These are phyloP conservation scores for Neocrepidodera transversa DNA, from an alignment of 2,888 invertebrate species.

Conservation along the genomic window DNA sequence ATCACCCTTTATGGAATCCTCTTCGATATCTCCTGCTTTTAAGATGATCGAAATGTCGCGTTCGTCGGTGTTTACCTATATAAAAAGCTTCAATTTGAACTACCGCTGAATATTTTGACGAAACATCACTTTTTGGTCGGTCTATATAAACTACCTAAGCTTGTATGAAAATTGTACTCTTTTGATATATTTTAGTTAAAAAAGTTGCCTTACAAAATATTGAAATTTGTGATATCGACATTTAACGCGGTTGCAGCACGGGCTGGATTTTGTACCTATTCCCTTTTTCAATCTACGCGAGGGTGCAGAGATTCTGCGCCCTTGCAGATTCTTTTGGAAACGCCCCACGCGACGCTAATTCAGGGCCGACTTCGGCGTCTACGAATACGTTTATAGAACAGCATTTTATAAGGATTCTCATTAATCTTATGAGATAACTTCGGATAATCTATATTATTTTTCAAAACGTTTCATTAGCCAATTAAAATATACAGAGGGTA, in stretches of 20 bases:
- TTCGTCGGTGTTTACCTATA: slow-evolving; percentile 17
- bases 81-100: neutral
- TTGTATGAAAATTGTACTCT: slow-evolving; percentile 41
- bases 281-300: slow-evolving; percentile 39
- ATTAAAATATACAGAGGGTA: too few species aligned
- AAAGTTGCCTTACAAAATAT: slow-evolving; percentile 40
- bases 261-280: slow-evolving; percentile 39
- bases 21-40: slow-evolving; percentile 9
- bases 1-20: slow-evolving; percentile 63
- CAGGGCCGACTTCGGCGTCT: slow-evolving; percentile 17
- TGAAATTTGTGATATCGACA: slow-evolving; percentile 40
- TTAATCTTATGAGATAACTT: neutral
- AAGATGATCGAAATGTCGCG: slow-evolving; percentile 3
- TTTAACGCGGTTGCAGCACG: slow-evolving; percentile 42
- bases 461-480: too few species aligned
- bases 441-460: too few species aligned
- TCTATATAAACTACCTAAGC: slow-evolving; percentile 23
- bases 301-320: slow-evolving; percentile 44
- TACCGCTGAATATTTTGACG: slow-evolving; percentile 29
- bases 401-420: neutral
- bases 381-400: neutral
- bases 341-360: slow-evolving; percentile 34
- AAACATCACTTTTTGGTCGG: slow-evolving; percentile 47
- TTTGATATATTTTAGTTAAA: slow-evolving; percentile 45
- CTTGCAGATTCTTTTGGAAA: slow-evolving; percentile 39